Conservation (phyloP, 2,888 invertebrate genomes). For the Laothoe populi region DNA sequence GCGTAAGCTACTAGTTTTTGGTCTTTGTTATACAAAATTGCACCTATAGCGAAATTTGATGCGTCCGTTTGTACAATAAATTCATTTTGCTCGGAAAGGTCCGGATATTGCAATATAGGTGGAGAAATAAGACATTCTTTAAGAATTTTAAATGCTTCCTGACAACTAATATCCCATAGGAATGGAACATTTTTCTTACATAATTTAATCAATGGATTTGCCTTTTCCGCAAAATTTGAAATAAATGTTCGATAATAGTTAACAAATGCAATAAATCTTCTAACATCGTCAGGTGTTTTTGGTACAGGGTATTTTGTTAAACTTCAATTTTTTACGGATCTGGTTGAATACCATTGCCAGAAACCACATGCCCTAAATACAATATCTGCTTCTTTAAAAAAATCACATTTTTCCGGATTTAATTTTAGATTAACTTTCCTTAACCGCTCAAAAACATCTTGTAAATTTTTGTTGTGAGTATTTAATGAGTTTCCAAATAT, state of each 20-base stretch:
- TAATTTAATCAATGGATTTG: neutral
- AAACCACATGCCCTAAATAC: neutral
- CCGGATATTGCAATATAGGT: neutral
- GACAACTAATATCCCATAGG: neutral
- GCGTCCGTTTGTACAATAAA: too few relatives aligned
- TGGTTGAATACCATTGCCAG: neutral
- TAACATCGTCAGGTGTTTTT: neutral
- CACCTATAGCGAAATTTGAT: too few relatives aligned
- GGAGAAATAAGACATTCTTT: neutral
- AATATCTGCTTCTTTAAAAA: neutral
- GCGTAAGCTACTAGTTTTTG: too few relatives aligned
- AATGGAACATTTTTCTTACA: neutral
- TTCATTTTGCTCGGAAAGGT: too few relatives aligned
- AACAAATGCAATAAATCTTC: too few relatives aligned
- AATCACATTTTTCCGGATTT: neutral
- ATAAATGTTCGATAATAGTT: neutral
- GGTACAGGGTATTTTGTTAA: neutral
- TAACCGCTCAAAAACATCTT: neutral
- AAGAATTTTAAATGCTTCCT: neutral
- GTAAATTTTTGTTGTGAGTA: neutral
- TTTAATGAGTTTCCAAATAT: neutral
- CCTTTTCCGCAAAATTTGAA: neutral
- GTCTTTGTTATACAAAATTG: too few relatives aligned
- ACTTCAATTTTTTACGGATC: neutral
- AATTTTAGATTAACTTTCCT: neutral